Base-by-base conservation (phyloP, 1,140 invertebrate genomes). In the Maniola jurtina region DNA sequence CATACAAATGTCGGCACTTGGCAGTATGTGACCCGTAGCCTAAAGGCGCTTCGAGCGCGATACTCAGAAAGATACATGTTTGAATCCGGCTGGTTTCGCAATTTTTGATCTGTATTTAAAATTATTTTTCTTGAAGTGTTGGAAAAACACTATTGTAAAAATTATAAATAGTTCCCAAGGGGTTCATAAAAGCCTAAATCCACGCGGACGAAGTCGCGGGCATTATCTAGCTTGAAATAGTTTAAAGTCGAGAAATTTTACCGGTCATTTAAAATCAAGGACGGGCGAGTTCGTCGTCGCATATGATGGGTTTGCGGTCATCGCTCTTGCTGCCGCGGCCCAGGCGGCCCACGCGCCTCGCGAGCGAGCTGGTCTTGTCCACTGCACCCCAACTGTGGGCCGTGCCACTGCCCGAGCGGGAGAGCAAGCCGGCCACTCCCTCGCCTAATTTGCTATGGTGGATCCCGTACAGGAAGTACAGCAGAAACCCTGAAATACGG, bases 401-500 rank as follows among this genome's bases (percentile, higher is more conserved):
- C 10, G 77, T 79, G 0, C 80, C 84, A 58, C 86, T 89, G 8
- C 69, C 80, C 3, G 86, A 88, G 0, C 83, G 79, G 6, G 86
- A 86, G 3, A 89, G 64, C 5, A 89, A 66, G 4, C 88, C 86
- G 0, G 85, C 78, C 0, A 84, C 91, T 55, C 92, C 91, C 48
- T 94, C 92, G 42, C 95, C 95, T 77, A 97, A 94, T 80, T 96
- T 96, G 83, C 96, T 98, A 78, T 98, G 95, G 70, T 96, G 94
- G 25, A 98, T 96, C 0, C 97, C 97, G 79, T 98, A 98, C 0
- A 95, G 87, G 83, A 98, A 97, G 81, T 98, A 98, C 11, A 98
- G 93, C 13, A 97, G 84, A 57, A 97, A 92, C 66, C 96, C 96
- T 97, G 86, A 72, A 92, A 89, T n/a, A 55, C 59, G 36, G 4